Evolutionary conservation across 2,797 vertebrate genomes (phyloP), one percentile per base, ranked within the genome.

Genomic region (Bucorvus abyssinicus): DNA sequence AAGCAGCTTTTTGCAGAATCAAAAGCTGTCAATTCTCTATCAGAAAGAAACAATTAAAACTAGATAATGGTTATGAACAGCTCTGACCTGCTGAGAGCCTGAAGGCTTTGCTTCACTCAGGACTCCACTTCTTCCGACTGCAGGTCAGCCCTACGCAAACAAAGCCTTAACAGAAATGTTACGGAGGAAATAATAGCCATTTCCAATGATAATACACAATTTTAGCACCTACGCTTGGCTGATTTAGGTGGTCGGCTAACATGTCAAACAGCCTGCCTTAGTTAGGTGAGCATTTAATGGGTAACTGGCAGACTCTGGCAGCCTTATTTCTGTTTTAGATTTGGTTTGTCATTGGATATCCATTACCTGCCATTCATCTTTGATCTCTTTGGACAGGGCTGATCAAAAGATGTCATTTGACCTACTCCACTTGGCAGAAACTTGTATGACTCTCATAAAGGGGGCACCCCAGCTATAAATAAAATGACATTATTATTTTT

Each of bases 201-300:
- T 99, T 99, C 99, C 99, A 99, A 99, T 99, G 99, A 99, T 99
- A 99, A 99, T 99, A 99, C 99, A 99, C 99, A 99, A 99, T 99
- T 99, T 99, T 99, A 98, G 97, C 97, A 96, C 97, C 97, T 98
- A 98, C 98, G 98, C 98, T 98, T 98, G 98, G 98, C 98, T 99
- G 99, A 99, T 99, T 99, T 99, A 99, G 98, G 98, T 98, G 98
- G 98, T 98, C 97, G 97, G 98, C 97, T 97, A 97, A 98, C 92
- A 97, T 97, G 99, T 99, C 98, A 99, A 98, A 98, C 98, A 98
- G 98, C 98, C 98, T 98, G 98, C 97, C 98, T 97, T 98, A 98
- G 98, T 98, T 98, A 98, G 98, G 98, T 98, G 98, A 98, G 97
- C 98, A 98, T 98, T 98, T 99, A 99, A 99, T 99, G 98, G 99